Percentiles rank a stretch among this genome's conserved stretches.
phyloP scores from a whole-genome alignment of 2,113 vertebrate genomes.

The Agelaius tricolor region DNA sequence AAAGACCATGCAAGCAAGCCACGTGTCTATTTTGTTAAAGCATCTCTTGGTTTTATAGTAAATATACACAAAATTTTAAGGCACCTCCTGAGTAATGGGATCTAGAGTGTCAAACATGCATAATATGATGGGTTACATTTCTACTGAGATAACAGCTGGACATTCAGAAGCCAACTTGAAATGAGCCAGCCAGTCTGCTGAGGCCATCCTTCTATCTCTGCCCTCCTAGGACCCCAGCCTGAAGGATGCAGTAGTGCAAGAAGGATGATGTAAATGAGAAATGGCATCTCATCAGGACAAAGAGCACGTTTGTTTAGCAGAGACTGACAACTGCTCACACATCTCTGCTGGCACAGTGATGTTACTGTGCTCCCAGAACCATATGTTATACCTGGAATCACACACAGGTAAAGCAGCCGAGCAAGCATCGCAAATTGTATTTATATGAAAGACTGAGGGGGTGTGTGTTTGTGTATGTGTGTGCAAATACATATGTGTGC shows the following conservation, averaged over 20 bases:
- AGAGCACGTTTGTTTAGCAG: not conserved
- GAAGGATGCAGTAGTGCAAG: not conserved
- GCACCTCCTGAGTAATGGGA: not conserved
- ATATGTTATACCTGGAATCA: not conserved
- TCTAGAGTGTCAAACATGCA: not conserved
- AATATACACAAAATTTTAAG: not conserved
- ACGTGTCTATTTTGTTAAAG: not conserved
- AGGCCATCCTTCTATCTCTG: not conserved
- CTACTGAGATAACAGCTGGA: not conserved
- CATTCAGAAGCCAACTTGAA: not conserved
- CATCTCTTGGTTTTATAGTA: not conserved
- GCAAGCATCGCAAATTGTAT: not conserved
- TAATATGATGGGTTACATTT: not conserved
- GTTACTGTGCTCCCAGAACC: not conserved
- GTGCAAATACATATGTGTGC: accelerated
- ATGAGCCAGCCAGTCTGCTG: not conserved
- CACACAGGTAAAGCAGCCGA: not conserved
- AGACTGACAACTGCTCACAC: not conserved
- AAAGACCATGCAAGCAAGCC: not conserved
- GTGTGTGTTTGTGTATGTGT: not conserved
- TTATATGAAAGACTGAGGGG: not conserved
- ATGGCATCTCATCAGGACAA: not conserved
- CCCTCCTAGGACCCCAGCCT: not conserved
- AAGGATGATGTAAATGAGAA: not conserved
- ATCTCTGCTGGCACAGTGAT: not conserved